Evolutionary conservation across 2,113 vertebrate species (phyloP), one percentile per base, ranked within the genome.

Genomic region (Stomatorhinus ivindoensis): DNA sequence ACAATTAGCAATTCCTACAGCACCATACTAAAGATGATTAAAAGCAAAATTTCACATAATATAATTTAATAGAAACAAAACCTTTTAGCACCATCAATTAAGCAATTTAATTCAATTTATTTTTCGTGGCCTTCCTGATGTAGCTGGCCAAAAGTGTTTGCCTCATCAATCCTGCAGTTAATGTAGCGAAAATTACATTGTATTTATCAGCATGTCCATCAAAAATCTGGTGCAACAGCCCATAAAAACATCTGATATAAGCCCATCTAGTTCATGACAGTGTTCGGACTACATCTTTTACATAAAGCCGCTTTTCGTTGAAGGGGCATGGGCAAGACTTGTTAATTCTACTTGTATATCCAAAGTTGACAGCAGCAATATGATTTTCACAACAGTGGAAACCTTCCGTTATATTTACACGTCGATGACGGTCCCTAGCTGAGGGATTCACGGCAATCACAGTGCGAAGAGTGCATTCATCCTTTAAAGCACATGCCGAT

Each of bases 101-200:
- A 84, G 82, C 82, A 84, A 80, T 80, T 80, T 80, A 39, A 80
- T 80, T 80, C 31, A 39, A 80, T 80, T 80, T 19, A 80, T 19
- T 80, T 39, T 17, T 42, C 19, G 35, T 7, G 35, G 11, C 31
- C 4, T 76, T 80, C 73, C 73, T 0, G 1, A 6, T 3, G 31
- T 39, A 76, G 69, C 69, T 6, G 27, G 15, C 73, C 73, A 42
- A 42, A 76, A 31, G 27, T 10, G 3, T 80, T 7, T 80, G 73
- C 39, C 73, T 84, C 82, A 47, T 84, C 82, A 46, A 46, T 47
- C 27, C 50, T 39, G 35, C 85, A 87, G 85, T 55, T 87, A 55
- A 87, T 35, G 47, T 39, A 21, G 85, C 9, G 47, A 35, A 87
- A 87, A 31, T 50, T 15, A 53, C 27, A 53, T 53, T 35, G 50